Evolutionary conservation across 1,140 invertebrate species (phyloP).

Genomic region (Sminthurinus signatus): DNA sequence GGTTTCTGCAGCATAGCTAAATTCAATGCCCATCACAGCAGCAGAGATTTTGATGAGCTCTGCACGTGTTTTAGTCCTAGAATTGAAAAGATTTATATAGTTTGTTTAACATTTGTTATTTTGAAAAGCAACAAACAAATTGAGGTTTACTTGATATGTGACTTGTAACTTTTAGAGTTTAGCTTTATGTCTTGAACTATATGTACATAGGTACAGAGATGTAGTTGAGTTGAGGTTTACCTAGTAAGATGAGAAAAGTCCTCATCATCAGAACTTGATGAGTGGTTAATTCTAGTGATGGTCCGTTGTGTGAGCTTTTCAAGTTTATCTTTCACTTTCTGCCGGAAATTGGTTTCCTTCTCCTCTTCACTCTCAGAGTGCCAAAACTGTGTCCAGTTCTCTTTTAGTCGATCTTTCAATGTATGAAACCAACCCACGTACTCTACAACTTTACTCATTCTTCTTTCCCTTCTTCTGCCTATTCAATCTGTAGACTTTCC

Average conservation of each 20-base stretch:
- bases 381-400: conserved; percentile 28
- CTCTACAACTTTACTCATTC: conserved; percentile 26
- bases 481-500: not conserved
- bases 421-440: conserved; percentile 33
- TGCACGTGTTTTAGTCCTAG: conserved; percentile 60
- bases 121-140: no score
- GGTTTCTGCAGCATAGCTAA: conserved; percentile 94
- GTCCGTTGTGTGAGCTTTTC: conserved; percentile 27
- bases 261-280: conserved; percentile 13
- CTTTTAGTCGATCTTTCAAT: conserved; percentile 31
- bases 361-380: conserved; percentile 1
- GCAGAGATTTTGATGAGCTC: conserved; percentile 83
- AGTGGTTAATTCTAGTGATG: conserved; percentile 21
- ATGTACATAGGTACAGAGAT: no score
- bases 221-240: no score
- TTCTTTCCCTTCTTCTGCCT: not conserved
- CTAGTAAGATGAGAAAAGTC: conserved; percentile 37
- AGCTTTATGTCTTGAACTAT: no score
- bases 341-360: conserved; percentile 32
- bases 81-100: no score
- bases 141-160: no score
- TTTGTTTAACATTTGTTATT: no score
- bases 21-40: conserved; percentile 91
- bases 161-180: no score
- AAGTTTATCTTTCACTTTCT: conserved; percentile 29